Conservation (phyloP, 1,140 invertebrate genomes). For the Panagrolaimus sp. region DNA sequence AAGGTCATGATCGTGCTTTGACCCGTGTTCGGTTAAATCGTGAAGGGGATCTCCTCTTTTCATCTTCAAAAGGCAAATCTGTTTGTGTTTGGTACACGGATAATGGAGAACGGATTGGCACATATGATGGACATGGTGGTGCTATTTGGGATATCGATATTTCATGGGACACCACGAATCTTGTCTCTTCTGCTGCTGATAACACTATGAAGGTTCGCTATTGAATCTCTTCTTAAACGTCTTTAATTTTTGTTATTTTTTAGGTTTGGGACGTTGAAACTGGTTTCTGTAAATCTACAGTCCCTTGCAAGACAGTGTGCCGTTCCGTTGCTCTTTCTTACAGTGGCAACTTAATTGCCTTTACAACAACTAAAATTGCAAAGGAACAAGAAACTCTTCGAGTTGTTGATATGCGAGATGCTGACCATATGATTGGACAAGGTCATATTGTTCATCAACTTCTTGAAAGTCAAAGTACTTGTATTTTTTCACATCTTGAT, state of each 20-base stretch:
- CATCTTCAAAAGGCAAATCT: constrained; percentile 86
- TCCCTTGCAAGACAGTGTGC: constrained; percentile 42
- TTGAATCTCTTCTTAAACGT: neutral
- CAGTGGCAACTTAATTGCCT: constrained; percentile 54
- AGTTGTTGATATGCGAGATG: constrained; percentile 50
- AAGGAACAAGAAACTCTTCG: constrained; percentile 37
- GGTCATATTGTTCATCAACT: constrained; percentile 19
- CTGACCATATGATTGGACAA: constrained; percentile 32
- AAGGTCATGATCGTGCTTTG: constrained; percentile 95
- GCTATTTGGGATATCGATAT: constrained; percentile 96
- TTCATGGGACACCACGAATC: constrained; percentile 75
- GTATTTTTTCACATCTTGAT: constrained; percentile 52
- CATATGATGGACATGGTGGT: constrained; percentile 84
- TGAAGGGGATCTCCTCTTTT: constrained; percentile 94
- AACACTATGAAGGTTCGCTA: constrained; percentile 60
- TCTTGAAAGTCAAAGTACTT: constrained; percentile 27
- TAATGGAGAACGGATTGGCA: constrained; percentile 92
- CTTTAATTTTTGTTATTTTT: constrained; percentile 27
- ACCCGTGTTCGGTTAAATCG: constrained; percentile 96
- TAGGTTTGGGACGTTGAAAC: constrained; percentile 58
- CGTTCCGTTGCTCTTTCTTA: constrained; percentile 55
- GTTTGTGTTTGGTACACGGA: constrained; percentile 97
- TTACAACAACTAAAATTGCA: constrained; percentile 50
- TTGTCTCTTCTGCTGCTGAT: constrained; percentile 88
- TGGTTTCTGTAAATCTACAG: constrained; percentile 29